Evolutionary conservation across 1,140 invertebrate species (phyloP).

Genomic region (Drosophila arawakana): DNA sequence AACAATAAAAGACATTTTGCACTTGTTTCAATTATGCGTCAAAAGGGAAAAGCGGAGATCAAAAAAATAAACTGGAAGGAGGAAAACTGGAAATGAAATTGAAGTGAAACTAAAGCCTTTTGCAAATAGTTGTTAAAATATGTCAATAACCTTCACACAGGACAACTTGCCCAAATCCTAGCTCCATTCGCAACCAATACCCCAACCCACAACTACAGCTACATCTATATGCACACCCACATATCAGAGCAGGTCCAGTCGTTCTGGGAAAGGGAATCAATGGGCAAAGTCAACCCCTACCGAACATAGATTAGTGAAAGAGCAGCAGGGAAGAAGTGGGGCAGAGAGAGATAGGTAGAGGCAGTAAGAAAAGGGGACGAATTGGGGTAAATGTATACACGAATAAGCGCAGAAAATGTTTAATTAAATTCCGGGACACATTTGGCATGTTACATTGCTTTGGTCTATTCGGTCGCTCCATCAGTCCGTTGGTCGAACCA

Average conservation of each 20-base stretch:
- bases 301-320: conserved; percentile 37
- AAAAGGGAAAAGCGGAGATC: conserved; percentile 10
- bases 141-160: conserved; percentile 76
- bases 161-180: neutral
- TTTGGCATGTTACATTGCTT: conserved; percentile 80
- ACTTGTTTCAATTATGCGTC: conserved; percentile 78
- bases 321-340: conserved; percentile 12
- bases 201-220: neutral
- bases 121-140: conserved; percentile 82
- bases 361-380: neutral
- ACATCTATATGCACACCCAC: neutral
- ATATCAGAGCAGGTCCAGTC: conserved; percentile 12
- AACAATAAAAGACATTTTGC: conserved; percentile 72
- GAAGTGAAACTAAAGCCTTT: conserved; percentile 82
- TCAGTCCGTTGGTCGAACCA: conserved; percentile 47
- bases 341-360: neutral
- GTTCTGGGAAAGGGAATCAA: conserved; percentile 47
- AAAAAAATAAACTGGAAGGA: neutral
- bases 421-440: conserved; percentile 82
- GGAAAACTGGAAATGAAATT: conserved; percentile 50
- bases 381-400: conserved; percentile 59
- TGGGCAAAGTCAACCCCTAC: conserved; percentile 53
- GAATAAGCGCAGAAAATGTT: conserved; percentile 81
- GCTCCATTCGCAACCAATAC: neutral
- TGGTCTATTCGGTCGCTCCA: conserved; percentile 34